phyloP scores from a whole-genome alignment of 2,888 invertebrate genomes.

The Heliconius charithonia region DNA sequence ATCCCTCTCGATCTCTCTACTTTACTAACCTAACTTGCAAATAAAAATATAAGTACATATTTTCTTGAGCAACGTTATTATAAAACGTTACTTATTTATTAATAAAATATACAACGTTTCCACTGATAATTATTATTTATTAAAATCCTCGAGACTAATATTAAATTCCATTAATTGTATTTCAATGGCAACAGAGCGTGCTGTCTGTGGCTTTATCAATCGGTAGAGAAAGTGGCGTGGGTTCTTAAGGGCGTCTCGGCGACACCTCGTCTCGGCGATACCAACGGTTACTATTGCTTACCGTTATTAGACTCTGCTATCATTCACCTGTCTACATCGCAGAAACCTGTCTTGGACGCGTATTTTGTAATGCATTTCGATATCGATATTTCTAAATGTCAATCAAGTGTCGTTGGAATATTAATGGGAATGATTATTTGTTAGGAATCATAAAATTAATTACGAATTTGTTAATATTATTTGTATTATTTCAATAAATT shows the following conservation, averaged over 20 bases:
- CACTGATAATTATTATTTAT: not conserved
- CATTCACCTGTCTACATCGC: conserved; percentile 48
- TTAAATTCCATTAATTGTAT: conserved; percentile 27
- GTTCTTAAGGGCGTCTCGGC: conserved; percentile 59
- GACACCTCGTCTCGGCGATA: conserved; percentile 57
- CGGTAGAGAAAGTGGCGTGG: conserved; percentile 38
- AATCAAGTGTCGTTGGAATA: not conserved
- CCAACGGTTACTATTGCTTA: conserved; percentile 46
- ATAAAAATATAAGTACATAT: no score
- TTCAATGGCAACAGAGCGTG: conserved; percentile 26
- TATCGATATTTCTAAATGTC: conserved; percentile 16
- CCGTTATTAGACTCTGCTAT: conserved; percentile 51
- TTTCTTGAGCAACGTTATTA: no score
- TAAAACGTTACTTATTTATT: no score
- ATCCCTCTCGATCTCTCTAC: no score
- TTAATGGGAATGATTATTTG: no score
- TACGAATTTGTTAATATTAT: no score
- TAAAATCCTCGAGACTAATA: not conserved
- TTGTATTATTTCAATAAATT: no score
- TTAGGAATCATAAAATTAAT: no score
- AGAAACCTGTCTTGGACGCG: conserved; percentile 24
- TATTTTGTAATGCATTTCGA: conserved; percentile 8
- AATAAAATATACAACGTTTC: not conserved
- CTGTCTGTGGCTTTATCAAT: conserved; percentile 29
- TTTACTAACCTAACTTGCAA: no score